phyloP scores from a whole-genome alignment of 2,888 invertebrate species.

The Belgica antarctica region DNA sequence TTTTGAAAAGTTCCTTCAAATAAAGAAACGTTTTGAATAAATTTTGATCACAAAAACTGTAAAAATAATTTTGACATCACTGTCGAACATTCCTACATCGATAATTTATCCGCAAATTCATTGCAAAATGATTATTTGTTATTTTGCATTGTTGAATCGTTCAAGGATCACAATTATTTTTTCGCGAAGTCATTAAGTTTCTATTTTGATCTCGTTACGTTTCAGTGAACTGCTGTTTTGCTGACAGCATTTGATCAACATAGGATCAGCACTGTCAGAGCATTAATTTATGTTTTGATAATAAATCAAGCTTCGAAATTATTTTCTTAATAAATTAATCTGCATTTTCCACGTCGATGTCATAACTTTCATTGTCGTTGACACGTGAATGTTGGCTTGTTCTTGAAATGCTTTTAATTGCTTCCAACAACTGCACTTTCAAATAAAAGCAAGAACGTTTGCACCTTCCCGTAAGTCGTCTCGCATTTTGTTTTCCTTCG shows the following conservation, averaged over 20 bases:
- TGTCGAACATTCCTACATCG: too few relatives aligned
- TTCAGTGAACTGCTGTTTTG: not conserved
- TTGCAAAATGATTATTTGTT: not conserved
- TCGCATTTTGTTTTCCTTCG: not conserved
- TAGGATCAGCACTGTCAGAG: not conserved
- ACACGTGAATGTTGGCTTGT: not conserved
- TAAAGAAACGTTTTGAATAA: too few relatives aligned
- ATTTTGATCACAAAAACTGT: too few relatives aligned
- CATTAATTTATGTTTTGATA: not conserved
- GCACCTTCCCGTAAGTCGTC: not conserved
- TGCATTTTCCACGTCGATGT: not conserved
- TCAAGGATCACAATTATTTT: slow-evolving; percentile 35
- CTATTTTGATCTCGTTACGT: not conserved
- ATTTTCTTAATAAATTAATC: too few relatives aligned
- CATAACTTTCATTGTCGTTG: not conserved
- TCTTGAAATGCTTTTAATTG: too few relatives aligned
- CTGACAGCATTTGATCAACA: slow-evolving; percentile 10
- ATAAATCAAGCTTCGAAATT: not conserved
- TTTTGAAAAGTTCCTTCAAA: too few relatives aligned
- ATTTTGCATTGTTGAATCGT: slow-evolving; percentile 14
- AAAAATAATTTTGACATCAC: too few relatives aligned
- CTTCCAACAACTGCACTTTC: not conserved
- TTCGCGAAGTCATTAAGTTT: not conserved
- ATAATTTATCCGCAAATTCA: too few relatives aligned
- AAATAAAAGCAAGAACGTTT: not conserved